Evolutionary conservation across 2,797 vertebrate species (phyloP).

Genomic region (Hippoglossus hippoglossus): DNA sequence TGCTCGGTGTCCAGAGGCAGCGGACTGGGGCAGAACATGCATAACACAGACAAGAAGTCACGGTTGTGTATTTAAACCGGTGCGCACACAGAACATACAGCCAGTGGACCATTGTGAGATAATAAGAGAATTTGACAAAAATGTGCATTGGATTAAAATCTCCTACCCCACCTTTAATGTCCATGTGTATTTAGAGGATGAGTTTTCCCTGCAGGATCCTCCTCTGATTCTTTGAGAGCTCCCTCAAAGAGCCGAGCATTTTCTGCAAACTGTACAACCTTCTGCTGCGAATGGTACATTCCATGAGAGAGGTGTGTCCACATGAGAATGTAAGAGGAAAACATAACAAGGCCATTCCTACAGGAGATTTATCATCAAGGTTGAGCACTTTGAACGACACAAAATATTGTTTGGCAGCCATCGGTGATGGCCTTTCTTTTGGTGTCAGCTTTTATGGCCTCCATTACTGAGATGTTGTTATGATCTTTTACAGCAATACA

Average conservation of each 20-base stretch:
- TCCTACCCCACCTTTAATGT: background rate
- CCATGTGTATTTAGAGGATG: background rate
- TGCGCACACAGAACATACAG: no score
- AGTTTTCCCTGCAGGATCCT: background rate
- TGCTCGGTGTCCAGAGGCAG: no score
- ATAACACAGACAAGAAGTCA: no score
- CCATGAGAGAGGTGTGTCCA: background rate
- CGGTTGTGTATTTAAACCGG: no score
- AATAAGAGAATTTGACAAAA: no score
- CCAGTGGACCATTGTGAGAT: background rate
- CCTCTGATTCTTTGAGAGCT: background rate
- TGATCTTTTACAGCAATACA: slow-evolving; percentile 49
- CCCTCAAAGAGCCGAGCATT: background rate
- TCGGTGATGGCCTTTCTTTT: slow-evolving; percentile 60
- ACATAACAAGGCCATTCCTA: slow-evolving; percentile 25
- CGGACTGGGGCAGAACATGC: no score
- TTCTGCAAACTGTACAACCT: background rate
- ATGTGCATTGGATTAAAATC: no score
- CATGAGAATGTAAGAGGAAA: background rate
- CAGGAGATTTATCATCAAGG: slow-evolving; percentile 49
- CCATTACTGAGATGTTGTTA: slow-evolving; percentile 57
- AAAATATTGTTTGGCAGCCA: slow-evolving; percentile 48
- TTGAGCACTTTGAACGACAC: slow-evolving; percentile 45
- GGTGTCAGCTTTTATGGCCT: slow-evolving; percentile 54
- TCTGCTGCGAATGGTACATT: background rate